Evolutionary conservation across 1,140 invertebrate species (phyloP), one percentile per base, ranked within the genome.

Genomic region (Lordiphosa collinella): DNA sequence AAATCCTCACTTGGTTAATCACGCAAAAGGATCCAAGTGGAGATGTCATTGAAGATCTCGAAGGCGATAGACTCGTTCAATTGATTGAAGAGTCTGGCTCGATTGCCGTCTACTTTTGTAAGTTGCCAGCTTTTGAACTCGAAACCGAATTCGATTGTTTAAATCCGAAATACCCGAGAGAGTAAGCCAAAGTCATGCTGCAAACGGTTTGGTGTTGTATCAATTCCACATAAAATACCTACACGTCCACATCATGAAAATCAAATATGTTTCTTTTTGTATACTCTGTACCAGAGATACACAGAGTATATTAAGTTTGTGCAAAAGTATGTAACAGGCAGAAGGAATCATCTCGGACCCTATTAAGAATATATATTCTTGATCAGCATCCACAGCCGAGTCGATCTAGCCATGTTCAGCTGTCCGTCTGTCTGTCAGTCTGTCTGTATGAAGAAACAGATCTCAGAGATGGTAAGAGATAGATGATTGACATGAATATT

Each of bases 71-170:
- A 64, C 90, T 98, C n/a, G 87, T 94, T 14, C 91, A 94, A 53
- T 86, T 97, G 12, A 96, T 98, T 60, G 92, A 95, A 69, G 93
- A 95, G 67, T 94, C 95, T 31, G 93, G 95, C 74, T 95, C 95
- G 18, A 89, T 98, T 52, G 96, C 96, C 12, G 94, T 98, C 6
- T 98, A 96, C 88, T 98, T 98, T 88, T 98, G 96, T 97, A 93
- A 97, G 95, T 93, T 54, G 22, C 12, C 46, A 47, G 9, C n/a
- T 22, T 4, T 10, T 8, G 9, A 10, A 11, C 14, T 8, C 8
- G 11, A 43, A 22, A 18, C 3, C 8, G 3, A 40, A 29, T 10
- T 13, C 41, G 11, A 4, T 25, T 25, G 22, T 25, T 7, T 25
- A 6, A 25, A 25, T 25, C 6, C 5, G 22, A 25, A 7, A 7